Evolutionary conservation across 1,140 invertebrate genomes (phyloP), one percentile per base, ranked within the genome.

Genomic region (Macrobrachium nipponense): DNA sequence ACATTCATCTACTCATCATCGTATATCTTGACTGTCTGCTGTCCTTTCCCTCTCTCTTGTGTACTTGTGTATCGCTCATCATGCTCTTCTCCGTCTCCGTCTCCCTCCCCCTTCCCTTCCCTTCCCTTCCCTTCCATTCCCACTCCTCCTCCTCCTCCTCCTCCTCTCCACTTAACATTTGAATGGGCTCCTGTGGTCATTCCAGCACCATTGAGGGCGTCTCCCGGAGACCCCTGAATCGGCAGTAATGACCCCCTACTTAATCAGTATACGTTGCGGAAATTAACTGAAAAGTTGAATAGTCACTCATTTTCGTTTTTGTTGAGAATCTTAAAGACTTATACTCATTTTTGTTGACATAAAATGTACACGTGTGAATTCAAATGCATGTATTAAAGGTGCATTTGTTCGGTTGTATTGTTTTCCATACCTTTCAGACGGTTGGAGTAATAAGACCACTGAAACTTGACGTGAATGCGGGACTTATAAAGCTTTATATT

Each of bases 241-340:
- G 68, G 68, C 68, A 70, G 68, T 70, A 70, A 70, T 70, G 51
- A 51, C 68, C 23, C 68, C 36, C n/a, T 23, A 43, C 23, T 70
- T 70, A 70, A 70, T 70, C 68, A 70, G 68, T 70, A 27, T 27
- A 70, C 23, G 23, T 70, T 70, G 68, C 27, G 68, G 68, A 43
- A 27, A 70, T 70, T 70, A 70, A 43, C 68, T 43, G 68, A 27
- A 43, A 51, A 51, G 51, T 51, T 51, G 8, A 51, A 51, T 51
- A 12, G 51, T 51, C 51, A 51, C 51, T 51, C 51, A 51, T 51
- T 51, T 51, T 10, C 8, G 7, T 51, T 3, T 7, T 51, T 51
- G 51, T 51, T 51, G 7, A 51, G 12, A 51, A 0, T 51, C 12
- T 51, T 51, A 51, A 51, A 51, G 51, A 51, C 8, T 36, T 36